Percentiles rank a stretch among this genome's conserved stretches.
Evolutionary conservation across 2,113 vertebrate species (phyloP).

Genomic region (Phaetusa simplex): DNA sequence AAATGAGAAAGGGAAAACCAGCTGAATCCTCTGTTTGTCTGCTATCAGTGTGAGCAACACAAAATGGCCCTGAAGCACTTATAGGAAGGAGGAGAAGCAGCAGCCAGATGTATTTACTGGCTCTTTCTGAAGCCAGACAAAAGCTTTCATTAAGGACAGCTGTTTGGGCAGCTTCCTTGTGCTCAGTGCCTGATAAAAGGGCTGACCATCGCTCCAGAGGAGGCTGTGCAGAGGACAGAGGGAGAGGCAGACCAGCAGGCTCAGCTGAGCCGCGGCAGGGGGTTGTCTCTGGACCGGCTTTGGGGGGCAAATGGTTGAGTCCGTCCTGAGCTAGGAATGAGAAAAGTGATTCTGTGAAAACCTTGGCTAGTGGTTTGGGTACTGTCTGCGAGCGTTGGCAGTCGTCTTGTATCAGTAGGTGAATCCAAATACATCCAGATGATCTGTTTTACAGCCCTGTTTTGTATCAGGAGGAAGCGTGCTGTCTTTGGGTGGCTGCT

Average conservation of each 20-base stretch:
- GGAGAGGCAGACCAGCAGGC: background rate
- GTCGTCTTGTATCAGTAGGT: rapidly evolving
- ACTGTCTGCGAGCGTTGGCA: background rate
- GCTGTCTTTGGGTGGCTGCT: background rate
- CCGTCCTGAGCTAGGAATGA: background rate
- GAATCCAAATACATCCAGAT: background rate
- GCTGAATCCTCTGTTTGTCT: background rate
- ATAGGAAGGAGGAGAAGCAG: background rate
- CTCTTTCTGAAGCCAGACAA: background rate
- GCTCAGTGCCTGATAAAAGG: background rate
- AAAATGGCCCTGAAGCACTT: background rate
- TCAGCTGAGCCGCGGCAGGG: background rate
- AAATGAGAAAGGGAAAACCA: background rate
- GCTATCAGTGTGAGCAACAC: background rate
- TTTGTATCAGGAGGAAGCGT: too few relatives aligned
- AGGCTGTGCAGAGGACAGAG: background rate
- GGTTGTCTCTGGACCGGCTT: background rate
- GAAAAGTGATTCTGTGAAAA: background rate
- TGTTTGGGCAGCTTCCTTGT: background rate
- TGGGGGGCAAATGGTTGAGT: background rate
- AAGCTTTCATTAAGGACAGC: background rate
- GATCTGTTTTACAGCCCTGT: too few relatives aligned
- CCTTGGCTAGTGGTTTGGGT: background rate
- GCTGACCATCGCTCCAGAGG: background rate
- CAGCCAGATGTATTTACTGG: background rate